A percentile compares a stretch with the other conserved stretches of the same genome.
phyloP scores from a whole-genome alignment of 92 coral and sea anemone species.

The Siderastrea siderea region DNA sequence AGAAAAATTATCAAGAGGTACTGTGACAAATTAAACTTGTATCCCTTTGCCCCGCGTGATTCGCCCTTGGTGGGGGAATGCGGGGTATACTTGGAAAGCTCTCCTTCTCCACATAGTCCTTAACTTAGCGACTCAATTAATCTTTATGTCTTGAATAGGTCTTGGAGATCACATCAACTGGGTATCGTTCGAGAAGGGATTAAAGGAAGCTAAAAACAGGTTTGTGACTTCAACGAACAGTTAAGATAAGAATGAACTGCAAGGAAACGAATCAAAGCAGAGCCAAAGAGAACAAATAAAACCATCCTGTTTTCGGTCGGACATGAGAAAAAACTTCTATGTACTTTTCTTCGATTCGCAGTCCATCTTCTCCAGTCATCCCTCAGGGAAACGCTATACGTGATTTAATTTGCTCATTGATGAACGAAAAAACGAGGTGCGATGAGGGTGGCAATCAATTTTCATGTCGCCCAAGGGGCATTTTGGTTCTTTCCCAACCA shows the following conservation, averaged over 20 bases:
- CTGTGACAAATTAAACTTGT: neutral
- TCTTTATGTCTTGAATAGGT: conserved; percentile 34
- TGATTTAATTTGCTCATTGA: too few relatives aligned
- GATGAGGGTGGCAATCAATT: too few relatives aligned
- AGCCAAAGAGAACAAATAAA: neutral
- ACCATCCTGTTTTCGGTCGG: too few relatives aligned
- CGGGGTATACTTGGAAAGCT: neutral
- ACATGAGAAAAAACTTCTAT: too few relatives aligned
- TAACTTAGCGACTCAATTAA: neutral
- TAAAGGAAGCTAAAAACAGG: conserved; percentile 78
- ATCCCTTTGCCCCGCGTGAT: neutral
- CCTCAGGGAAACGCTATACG: too few relatives aligned
- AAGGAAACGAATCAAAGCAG: neutral
- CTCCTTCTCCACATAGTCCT: neutral
- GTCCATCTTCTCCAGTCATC: too few relatives aligned
- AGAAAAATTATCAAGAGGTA: conserved; percentile 38
- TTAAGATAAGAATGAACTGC: too few relatives aligned
- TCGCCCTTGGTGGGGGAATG: too few relatives aligned
- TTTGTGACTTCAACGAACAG: neutral
- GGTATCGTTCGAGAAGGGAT: conserved; percentile 77
- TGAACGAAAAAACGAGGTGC: too few relatives aligned
- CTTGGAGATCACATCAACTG: conserved; percentile 82
- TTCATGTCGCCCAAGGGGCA: too few relatives aligned
- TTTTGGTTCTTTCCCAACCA: too few relatives aligned
- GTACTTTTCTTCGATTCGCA: too few relatives aligned